phyloP scores from a whole-genome alignment of 2,797 vertebrate species.

The Cryptoblepharus egeriae region DNA sequence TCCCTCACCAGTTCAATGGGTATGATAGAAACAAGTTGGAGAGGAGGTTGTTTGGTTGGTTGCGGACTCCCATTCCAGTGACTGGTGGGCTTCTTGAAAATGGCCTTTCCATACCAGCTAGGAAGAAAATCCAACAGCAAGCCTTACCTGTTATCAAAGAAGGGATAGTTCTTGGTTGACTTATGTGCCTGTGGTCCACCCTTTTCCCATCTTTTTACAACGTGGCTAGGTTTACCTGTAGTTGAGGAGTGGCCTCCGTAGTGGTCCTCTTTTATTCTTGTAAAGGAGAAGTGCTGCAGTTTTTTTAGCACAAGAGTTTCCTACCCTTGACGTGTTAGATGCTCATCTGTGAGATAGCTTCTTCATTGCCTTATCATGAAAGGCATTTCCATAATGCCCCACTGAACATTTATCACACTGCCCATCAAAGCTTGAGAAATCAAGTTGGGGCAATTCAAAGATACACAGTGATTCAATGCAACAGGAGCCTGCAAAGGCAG shows the following conservation, averaged over 20 bases:
- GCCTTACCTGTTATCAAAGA: not conserved
- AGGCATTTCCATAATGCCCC: not conserved
- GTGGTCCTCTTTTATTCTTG: too few species aligned
- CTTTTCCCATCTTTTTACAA: not conserved
- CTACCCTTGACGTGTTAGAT: too few species aligned
- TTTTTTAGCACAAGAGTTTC: too few species aligned
- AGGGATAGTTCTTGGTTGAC: not conserved
- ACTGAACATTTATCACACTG: not conserved
- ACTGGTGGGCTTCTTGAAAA: not conserved
- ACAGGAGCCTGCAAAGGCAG: not conserved
- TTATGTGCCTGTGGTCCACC: not conserved
- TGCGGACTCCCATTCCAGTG: not conserved
- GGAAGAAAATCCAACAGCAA: not conserved
- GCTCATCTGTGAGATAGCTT: not conserved
- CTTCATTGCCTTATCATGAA: constrained; percentile 2
- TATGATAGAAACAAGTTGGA: too few species aligned
- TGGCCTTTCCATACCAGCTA: not conserved
- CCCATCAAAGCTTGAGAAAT: constrained; percentile 30
- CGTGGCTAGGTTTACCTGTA: not conserved
- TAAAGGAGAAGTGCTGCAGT: too few species aligned
- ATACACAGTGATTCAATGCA: not conserved
- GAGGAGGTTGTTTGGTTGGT: not conserved
- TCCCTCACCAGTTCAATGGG: not conserved
- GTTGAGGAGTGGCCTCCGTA: too few species aligned
- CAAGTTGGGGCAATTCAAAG: constrained; percentile 10